Evolutionary conservation across 1,140 invertebrate species (phyloP).

Genomic region (Trichonephila inaurata): DNA sequence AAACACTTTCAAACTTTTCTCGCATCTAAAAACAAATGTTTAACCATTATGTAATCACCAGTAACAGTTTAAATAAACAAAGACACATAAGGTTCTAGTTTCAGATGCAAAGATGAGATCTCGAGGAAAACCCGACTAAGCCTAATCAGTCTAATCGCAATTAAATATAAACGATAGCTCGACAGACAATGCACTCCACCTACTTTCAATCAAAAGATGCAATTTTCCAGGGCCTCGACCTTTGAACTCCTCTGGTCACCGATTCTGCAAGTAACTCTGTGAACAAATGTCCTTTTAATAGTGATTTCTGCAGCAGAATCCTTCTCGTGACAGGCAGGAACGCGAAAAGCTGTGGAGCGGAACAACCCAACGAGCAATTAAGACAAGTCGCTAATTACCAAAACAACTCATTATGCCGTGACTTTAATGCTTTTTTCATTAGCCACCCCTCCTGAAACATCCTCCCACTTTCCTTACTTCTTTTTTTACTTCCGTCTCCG

Average conservation of each 20-base stretch:
- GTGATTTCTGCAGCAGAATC: not conserved
- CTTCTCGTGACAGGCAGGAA: conserved; percentile 49
- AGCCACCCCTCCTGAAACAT: not conserved
- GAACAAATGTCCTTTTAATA: conserved; percentile 53
- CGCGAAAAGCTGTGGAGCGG: not conserved
- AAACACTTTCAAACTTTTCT: too few relatives aligned
- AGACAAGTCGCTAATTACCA: conserved; percentile 71
- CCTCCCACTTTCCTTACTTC: conserved; percentile 13
- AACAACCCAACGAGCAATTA: conserved; percentile 67
- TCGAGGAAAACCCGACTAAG: too few relatives aligned
- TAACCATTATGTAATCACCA: too few relatives aligned
- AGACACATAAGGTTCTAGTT: too few relatives aligned
- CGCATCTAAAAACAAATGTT: too few relatives aligned
- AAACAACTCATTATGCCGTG: conserved; percentile 73
- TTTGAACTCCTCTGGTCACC: not conserved
- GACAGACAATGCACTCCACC: too few relatives aligned
- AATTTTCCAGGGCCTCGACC: too few relatives aligned
- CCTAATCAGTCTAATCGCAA: too few relatives aligned
- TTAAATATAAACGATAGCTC: too few relatives aligned
- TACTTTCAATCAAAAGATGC: too few relatives aligned
- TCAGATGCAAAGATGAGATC: too few relatives aligned
- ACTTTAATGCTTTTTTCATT: conserved; percentile 20
- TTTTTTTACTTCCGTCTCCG: not conserved
- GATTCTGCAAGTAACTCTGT: not conserved
- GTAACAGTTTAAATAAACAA: too few relatives aligned